A percentile compares a stretch with the other conserved stretches of the same genome.
Evolutionary conservation across 1,140 invertebrate genomes (phyloP).

Genomic region (Arctopsyche grandis): DNA sequence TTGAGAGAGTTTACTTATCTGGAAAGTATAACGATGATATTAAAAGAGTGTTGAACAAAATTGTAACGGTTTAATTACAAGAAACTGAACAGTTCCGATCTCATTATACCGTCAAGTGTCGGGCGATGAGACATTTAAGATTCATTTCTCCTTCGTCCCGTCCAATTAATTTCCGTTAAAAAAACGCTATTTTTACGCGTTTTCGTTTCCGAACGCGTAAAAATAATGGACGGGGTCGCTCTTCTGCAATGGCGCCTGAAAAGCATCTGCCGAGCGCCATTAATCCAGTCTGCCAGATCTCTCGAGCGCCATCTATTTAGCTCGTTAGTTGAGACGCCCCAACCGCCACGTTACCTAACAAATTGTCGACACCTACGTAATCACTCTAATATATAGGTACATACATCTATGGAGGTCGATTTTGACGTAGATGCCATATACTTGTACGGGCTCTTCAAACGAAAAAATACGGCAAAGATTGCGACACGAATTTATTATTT

Average conservation of each 20-base stretch:
- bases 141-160: slow-evolving; percentile 9
- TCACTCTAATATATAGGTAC: not conserved
- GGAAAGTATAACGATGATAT: too few relatives aligned
- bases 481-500: too few relatives aligned
- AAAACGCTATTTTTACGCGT: slow-evolving; percentile 13
- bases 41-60: too few relatives aligned
- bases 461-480: too few relatives aligned
- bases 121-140: slow-evolving; percentile 18
- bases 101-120: slow-evolving; percentile 15
- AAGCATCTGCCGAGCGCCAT: not conserved
- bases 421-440: too few relatives aligned
- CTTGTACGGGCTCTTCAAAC: too few relatives aligned
- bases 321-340: slow-evolving; percentile 22
- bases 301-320: slow-evolving; percentile 37
- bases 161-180: slow-evolving; percentile 12
- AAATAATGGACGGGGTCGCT: not conserved
- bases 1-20: too few relatives aligned
- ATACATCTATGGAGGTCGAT: too few relatives aligned
- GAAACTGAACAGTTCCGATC: not conserved
- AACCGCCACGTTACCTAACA: not conserved
- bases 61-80: too few relatives aligned
- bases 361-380: not conserved
- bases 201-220: slow-evolving; percentile 1
- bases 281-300: not conserved
- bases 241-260: not conserved